phyloP scores from a whole-genome alignment of 2,888 invertebrate genomes.

The Teleiodes luculella region DNA sequence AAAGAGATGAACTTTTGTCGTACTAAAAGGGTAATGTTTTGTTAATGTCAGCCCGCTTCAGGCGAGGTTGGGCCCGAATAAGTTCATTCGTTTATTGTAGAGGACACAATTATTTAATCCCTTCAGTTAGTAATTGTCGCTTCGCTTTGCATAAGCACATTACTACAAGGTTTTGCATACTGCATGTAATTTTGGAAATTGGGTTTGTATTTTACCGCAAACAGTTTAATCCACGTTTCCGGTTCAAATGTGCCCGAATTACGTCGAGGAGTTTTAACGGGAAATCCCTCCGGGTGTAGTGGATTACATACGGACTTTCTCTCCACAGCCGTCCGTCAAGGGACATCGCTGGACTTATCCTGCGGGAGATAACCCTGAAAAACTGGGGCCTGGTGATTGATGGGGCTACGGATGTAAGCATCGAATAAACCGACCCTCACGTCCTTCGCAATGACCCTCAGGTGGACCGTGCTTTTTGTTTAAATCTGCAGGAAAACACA shows the following conservation, averaged over 20 bases:
- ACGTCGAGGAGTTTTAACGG: slow-evolving; percentile 41
- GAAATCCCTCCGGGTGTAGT: slow-evolving; percentile 35
- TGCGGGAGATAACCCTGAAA: slow-evolving; percentile 61
- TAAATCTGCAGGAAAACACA: slow-evolving; percentile 35
- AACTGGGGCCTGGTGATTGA: slow-evolving; percentile 68
- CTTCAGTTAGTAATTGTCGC: slow-evolving; percentile 18
- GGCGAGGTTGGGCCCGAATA: slow-evolving; percentile 35
- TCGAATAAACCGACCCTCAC: slow-evolving; percentile 63
- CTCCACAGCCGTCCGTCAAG: slow-evolving; percentile 39
- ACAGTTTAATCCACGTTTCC: slow-evolving; percentile 6
- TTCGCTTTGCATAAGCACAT: slow-evolving; percentile 1
- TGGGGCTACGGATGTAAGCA: slow-evolving; percentile 57
- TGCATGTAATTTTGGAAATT: not conserved
- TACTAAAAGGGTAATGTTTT: slow-evolving; percentile 45
- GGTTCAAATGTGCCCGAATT: slow-evolving; percentile 21
- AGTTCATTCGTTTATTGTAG: slow-evolving; percentile 25
- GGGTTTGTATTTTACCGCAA: slow-evolving; percentile 15
- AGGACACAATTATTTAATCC: slow-evolving; percentile 32
- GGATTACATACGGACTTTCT: slow-evolving; percentile 47
- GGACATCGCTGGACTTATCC: slow-evolving; percentile 48
- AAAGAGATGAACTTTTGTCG: slow-evolving; percentile 42
- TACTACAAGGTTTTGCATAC: not conserved
- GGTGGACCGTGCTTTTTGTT: slow-evolving; percentile 54
- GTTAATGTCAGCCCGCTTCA: slow-evolving; percentile 42
- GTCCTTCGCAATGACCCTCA: slow-evolving; percentile 55